Evolutionary conservation across 2,888 invertebrate genomes (phyloP).

Genomic region (Automeris io): DNA sequence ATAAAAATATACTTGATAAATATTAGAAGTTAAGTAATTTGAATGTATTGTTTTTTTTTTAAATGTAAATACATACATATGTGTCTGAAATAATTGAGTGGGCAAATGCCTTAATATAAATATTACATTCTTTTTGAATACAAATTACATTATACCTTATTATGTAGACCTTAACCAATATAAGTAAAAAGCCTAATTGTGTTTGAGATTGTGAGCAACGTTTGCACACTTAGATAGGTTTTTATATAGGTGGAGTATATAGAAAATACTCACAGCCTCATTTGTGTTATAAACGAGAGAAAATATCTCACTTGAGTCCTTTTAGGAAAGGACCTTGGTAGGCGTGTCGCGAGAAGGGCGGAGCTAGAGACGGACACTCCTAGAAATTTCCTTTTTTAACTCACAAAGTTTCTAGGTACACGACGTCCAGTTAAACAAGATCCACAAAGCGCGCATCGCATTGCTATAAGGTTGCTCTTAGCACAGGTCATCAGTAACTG

Average conservation of each 20-base stretch:
- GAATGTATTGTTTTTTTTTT: too few species aligned
- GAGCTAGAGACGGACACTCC: constrained; percentile 67
- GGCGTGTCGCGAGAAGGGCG: constrained; percentile 65
- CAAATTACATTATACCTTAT: too few species aligned
- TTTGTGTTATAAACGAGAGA: constrained; percentile 55
- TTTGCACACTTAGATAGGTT: constrained; percentile 16
- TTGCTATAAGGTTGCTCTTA: not conserved
- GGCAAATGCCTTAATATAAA: too few species aligned
- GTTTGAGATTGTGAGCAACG: constrained; percentile 1
- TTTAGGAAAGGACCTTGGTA: constrained; percentile 48
- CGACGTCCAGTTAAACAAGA: constrained; percentile 47
- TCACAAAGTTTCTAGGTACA: constrained; percentile 62
- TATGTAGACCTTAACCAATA: too few species aligned
- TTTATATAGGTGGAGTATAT: constrained; percentile 8
- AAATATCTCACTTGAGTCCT: constrained; percentile 57
- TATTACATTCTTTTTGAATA: too few species aligned
- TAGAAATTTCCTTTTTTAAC: constrained; percentile 72
- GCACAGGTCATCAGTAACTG: constrained; percentile 28
- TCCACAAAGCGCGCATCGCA: constrained; percentile 27
- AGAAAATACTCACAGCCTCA: constrained; percentile 30
- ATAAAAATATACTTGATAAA: too few species aligned
- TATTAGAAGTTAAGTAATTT: too few species aligned
- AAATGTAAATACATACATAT: too few species aligned
- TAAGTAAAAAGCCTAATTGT: not conserved
- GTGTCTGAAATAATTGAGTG: too few species aligned